phyloP scores from a whole-genome alignment of 2,113 vertebrate species.

The Panthera uncia region DNA sequence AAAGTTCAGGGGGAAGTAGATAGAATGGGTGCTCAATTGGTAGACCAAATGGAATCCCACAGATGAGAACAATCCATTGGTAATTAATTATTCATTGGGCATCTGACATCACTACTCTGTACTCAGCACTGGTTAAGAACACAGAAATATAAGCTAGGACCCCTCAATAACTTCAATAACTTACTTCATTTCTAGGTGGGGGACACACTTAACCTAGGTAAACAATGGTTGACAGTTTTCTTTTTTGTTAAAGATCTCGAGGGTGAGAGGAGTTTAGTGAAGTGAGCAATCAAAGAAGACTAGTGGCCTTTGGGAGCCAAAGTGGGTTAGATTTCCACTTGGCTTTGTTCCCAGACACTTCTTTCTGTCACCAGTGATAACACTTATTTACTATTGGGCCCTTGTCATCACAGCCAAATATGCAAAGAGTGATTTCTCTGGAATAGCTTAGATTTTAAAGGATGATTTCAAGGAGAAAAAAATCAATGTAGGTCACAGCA shows the following conservation, averaged over 20 bases:
- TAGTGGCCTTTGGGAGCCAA: neutral
- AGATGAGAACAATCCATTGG: neutral
- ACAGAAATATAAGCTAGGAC: neutral
- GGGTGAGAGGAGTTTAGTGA: neutral
- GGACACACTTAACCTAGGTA: neutral
- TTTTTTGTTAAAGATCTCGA: slow-evolving; percentile 21
- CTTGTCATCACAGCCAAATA: neutral
- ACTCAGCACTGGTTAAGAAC: neutral
- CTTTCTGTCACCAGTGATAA: neutral
- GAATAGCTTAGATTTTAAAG: slow-evolving; percentile 35
- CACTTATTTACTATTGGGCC: neutral
- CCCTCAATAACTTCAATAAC: neutral
- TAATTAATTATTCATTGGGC: neutral
- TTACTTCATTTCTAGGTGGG: neutral
- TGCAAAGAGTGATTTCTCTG: neutral
- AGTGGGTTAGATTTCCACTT: neutral
- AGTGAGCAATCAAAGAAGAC: neutral
- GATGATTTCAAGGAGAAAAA: neutral
- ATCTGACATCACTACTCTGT: neutral
- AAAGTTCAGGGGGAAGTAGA: neutral
- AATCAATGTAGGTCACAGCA: neutral
- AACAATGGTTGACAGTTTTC: neutral
- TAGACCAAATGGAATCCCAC: neutral
- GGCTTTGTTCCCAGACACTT: slow-evolving; percentile 10
- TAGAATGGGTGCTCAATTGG: neutral